Evolutionary conservation across 2,888 invertebrate species (phyloP), one percentile per base, ranked within the genome.

Genomic region (Xylocampa areola): DNA sequence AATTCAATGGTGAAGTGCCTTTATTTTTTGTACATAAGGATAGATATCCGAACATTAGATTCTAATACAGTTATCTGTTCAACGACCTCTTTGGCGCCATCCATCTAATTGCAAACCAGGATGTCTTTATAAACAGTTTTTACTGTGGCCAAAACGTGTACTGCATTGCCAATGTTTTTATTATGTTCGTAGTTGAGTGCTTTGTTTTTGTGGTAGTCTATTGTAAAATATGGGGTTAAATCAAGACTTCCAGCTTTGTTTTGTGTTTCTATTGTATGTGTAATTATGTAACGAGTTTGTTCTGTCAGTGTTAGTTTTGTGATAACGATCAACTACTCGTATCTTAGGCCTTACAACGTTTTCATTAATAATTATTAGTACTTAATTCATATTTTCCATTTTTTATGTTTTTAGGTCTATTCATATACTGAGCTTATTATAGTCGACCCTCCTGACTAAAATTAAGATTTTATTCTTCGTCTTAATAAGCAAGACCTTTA

Each of bases 51-150:
- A 43, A 32, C 40, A 59, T 66, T 50, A 16, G 41, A 27, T 47
- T 45, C 37, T 30, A 23, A 45, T 55, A 70, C 71, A 60, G 64
- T 68, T 52, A 68, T 13, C 43, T 59, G 76, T 64, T 44, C 69
- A 66, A 48, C 40, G 69, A 74, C 66, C 76, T 63, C 40, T 30
- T 25, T 55, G 76, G 74, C 74, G 73, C 76, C 73, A 25, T 36
- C 14, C 7, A 40, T 54, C 30, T 67, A 54, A 61, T 68, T 63
- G 50, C 29, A 14, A 50, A 54, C 45, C 53, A 60, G 57, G 57
- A 73, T 71, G 30, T 59, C 39, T 58, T 47, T 47, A 36, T 30
- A 37, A 68, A 54, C 33, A 27, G 35, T 58, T 51, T 74, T 62
- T 53, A 48, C 33, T 14, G 36, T 47, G 49, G 19, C 27, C 13